A percentile compares a stretch with the other conserved stretches of the same genome.
phyloP scores from a whole-genome alignment of 1,140 invertebrate genomes.

The Ectropis grisescens region DNA sequence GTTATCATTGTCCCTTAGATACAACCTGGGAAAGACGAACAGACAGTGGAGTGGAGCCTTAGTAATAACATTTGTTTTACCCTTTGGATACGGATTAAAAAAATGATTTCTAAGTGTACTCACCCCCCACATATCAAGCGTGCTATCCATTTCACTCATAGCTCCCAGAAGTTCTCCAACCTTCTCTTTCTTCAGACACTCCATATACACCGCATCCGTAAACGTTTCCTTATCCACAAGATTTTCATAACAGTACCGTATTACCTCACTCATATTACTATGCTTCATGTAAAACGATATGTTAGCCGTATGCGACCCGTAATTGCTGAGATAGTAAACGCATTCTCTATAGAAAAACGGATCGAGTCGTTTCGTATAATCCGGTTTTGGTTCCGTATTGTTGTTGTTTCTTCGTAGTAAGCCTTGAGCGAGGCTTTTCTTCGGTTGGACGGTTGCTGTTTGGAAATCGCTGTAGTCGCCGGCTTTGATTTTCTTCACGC shows the following conservation, averaged over 20 bases:
- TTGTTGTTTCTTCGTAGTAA: constrained; percentile 36
- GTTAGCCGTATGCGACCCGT: constrained; percentile 78
- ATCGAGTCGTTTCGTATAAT: constrained; percentile 54
- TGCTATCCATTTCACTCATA: constrained; percentile 74
- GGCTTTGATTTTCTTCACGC: constrained; percentile 68
- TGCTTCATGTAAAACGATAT: constrained; percentile 79
- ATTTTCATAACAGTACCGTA: constrained; percentile 76
- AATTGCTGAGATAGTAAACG: constrained; percentile 79
- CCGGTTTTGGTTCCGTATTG: constrained; percentile 37
- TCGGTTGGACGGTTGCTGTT: constrained; percentile 35
- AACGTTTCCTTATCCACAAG: constrained; percentile 76
- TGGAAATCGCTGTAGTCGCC: constrained; percentile 69
- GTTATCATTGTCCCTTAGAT: too few species aligned
- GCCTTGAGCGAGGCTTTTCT: constrained; percentile 34
- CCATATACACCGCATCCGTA: constrained; percentile 77
- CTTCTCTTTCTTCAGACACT: constrained; percentile 74
- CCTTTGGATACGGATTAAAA: too few species aligned
- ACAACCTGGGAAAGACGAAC: too few species aligned
- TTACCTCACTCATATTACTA: constrained; percentile 71
- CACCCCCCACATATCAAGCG: constrained; percentile 76
- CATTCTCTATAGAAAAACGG: constrained; percentile 79
- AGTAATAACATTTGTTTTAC: too few species aligned
- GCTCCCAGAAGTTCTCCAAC: constrained; percentile 72
- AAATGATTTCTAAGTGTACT: constrained; percentile 26
- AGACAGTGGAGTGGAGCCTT: too few species aligned